Evolutionary conservation across 1,140 invertebrate genomes (phyloP), one percentile per base, ranked within the genome.

Genomic region (Zaprionus davidi): DNA sequence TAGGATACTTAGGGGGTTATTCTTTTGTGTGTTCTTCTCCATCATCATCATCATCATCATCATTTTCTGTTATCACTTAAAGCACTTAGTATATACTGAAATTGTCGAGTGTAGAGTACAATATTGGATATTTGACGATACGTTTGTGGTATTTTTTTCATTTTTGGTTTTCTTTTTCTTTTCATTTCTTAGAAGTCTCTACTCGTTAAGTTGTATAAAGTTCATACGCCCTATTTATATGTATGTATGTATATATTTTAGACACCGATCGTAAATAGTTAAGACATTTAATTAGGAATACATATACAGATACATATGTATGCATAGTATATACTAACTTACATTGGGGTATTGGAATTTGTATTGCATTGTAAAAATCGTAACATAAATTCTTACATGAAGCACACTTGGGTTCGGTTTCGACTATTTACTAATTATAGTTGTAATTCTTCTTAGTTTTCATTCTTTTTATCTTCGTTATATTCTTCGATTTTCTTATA

Each of bases 381-480:
- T 81, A 85, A 90, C 85, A 86, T 90, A 91, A 91, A 91, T 91
- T 91, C 82, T 86, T 90, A 92, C 71, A 82, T 86, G 91, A 92
- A 92, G 91, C 90, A 92, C 90, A 92, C 91, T 92, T 92, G 90
- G 91, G 90, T 90, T 92, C 79, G 76, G 84, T 82, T 85, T 79
- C 51, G 59, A 79, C 77, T 82, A 77, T 71, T 76, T 59, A 57
- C 70, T 66, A 78, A 71, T 63, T 83, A 60, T 24, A 58, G 24
- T 78, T 55, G 20, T 55, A 62, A 13, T 63, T 59, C 34, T 73
- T 68, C 46, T 81, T 73, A 71, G 59, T 72, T 58, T 56, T 63
- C 26, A 12, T 62, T 46, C 3, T 41, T 22, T 41, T 66, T 12
- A 13, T 63, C 63, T 56, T 58, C 38, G 41, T 44, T 44, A 44